These are phyloP conservation scores for Neopelma chrysocephalum DNA, from an alignment of 2,797 vertebrate species.

Conservation along the genomic window DNA sequence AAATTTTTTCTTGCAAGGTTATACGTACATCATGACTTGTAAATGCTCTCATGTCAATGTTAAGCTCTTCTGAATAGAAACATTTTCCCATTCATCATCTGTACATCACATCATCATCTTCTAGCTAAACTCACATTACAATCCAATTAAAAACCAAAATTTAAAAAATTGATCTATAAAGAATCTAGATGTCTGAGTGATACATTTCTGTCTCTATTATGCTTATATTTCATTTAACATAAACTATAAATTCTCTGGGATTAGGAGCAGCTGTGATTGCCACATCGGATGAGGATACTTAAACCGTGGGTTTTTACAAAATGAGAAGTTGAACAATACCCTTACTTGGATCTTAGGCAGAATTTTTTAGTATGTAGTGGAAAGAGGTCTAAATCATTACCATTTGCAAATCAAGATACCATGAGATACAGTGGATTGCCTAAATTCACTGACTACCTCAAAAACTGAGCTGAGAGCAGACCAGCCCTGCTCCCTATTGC, in stretches of 20 bases:
- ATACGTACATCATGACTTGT: neutral
- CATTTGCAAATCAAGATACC: neutral
- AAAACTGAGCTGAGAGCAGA: neutral
- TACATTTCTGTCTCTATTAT: neutral
- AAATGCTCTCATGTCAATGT: neutral
- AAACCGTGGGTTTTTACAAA: neutral
- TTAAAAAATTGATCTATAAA: neutral
- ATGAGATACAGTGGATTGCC: neutral
- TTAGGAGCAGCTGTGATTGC: neutral
- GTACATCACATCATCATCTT: neutral
- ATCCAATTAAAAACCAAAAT: neutral
- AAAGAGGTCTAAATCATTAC: neutral
- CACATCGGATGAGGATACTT: neutral
- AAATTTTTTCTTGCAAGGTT: neutral
- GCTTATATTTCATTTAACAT: neutral
- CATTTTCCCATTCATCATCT: neutral
- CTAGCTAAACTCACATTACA: neutral
- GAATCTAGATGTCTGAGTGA: neutral
- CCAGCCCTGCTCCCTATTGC: neutral
- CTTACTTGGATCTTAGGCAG: rapidly evolving
- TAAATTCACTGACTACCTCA: neutral
- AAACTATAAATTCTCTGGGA: neutral
- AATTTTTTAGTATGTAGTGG: neutral
- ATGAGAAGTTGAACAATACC: neutral
- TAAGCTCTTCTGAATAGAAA: neutral